Conservation (phyloP, 2,888 invertebrate species). For the Pardosa pseudoannulata region DNA sequence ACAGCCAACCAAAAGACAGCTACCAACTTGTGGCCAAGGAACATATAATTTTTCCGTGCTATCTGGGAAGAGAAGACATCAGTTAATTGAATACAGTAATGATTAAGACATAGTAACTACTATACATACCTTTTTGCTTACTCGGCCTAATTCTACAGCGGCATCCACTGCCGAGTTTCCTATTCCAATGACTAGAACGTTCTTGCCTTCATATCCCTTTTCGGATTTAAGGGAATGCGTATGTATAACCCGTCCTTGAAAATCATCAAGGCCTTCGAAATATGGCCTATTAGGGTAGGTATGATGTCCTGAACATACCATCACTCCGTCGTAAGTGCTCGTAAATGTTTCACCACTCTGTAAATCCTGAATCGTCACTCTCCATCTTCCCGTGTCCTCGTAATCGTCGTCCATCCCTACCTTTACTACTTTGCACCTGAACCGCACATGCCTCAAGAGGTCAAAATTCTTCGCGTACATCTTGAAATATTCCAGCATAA, state of each 20-base stretch:
- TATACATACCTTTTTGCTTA: constrained; percentile 75
- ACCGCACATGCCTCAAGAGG: constrained; percentile 73
- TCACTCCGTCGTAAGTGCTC: constrained; percentile 79
- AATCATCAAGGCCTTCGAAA: constrained; percentile 77
- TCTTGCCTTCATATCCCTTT: constrained; percentile 75
- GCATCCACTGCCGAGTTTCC: constrained; percentile 79
- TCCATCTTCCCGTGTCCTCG: constrained; percentile 65
- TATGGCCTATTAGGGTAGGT: constrained; percentile 77
- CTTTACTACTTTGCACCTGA: constrained; percentile 37
- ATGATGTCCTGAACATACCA: constrained; percentile 80
- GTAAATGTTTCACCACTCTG: neutral
- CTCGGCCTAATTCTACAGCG: constrained; percentile 77
- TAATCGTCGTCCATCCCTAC: constrained; percentile 63
- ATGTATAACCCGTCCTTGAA: constrained; percentile 75
- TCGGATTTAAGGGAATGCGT: constrained; percentile 73
- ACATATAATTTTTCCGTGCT: too few species aligned
- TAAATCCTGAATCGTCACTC: constrained; percentile 26
- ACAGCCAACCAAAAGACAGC: too few species aligned
- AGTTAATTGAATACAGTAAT: too few species aligned
- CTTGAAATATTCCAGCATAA: constrained; percentile 77
- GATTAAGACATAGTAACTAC: too few species aligned
- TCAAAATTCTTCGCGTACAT: constrained; percentile 74
- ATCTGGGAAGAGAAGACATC: too few species aligned
- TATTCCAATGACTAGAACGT: constrained; percentile 79
- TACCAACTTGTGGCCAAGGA: too few species aligned